phyloP scores from a whole-genome alignment of 2,888 invertebrate species.

The Aleiodes testaceus region DNA sequence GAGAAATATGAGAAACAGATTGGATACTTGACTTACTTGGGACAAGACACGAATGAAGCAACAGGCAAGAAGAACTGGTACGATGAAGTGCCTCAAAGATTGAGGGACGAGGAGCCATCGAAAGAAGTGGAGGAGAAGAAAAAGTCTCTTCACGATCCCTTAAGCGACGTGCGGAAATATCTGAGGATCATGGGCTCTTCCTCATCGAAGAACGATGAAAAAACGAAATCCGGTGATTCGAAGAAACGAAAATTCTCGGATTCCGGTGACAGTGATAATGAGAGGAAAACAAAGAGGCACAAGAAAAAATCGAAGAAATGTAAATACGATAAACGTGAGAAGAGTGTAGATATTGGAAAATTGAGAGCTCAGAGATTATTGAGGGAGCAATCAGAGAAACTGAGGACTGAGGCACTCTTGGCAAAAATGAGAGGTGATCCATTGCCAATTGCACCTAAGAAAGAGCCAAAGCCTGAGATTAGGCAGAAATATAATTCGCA shows the following conservation, averaged over 20 bases:
- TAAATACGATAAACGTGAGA: conserved; percentile 54
- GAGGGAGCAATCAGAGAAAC: conserved; percentile 87
- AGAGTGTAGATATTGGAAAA: conserved; percentile 75
- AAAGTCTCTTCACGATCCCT: conserved; percentile 83
- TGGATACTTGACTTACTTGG: conserved; percentile 95
- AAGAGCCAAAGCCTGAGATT: conserved; percentile 68
- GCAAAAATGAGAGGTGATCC: conserved; percentile 79
- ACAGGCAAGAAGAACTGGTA: conserved; percentile 93
- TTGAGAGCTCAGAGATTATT: conserved; percentile 85
- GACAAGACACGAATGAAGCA: conserved; percentile 92
- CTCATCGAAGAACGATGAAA: conserved; percentile 43
- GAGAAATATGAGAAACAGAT: conserved; percentile 99
- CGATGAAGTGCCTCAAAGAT: conserved; percentile 80
- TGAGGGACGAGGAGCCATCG: conserved; percentile 73
- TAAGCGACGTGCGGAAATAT: conserved; percentile 80
- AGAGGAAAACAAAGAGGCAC: conserved; percentile 60
- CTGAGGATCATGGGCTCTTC: conserved; percentile 64
- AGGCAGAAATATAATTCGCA: conserved; percentile 95
- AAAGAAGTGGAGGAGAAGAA: conserved; percentile 80
- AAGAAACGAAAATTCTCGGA: conserved; percentile 61
- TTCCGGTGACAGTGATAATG: conserved; percentile 53
- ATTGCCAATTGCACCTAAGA: conserved; percentile 61
- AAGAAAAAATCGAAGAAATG: conserved; percentile 64
- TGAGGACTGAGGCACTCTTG: conserved; percentile 81
- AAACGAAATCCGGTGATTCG: conserved; percentile 52